phyloP scores from a whole-genome alignment of 2,888 invertebrate species.

The Dinocampus coccinellae region DNA sequence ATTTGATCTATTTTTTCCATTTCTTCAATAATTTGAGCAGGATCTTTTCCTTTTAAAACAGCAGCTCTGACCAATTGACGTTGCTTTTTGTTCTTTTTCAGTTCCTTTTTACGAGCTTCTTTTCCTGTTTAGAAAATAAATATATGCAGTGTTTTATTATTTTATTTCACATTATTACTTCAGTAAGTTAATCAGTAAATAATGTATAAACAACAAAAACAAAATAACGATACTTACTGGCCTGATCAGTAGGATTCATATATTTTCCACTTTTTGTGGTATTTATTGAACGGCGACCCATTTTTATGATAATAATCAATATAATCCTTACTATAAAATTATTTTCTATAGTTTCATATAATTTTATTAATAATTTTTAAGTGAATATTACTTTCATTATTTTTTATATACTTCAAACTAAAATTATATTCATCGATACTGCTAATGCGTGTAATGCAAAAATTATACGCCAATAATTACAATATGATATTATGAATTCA shows the following conservation, averaged over 20 bases:
- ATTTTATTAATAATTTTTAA: no score
- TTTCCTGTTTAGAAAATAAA: constrained; percentile 78
- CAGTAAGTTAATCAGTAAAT: not conserved
- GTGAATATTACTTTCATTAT: no score
- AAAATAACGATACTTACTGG: constrained; percentile 79
- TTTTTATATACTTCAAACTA: no score
- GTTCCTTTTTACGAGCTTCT: constrained; percentile 95
- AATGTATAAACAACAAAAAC: constrained; percentile 12
- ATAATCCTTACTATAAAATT: no score
- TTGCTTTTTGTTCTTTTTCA: constrained; percentile 98
- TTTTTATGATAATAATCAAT: no score
- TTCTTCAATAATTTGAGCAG: constrained; percentile 92
- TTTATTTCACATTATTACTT: not conserved
- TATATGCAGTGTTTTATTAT: no score
- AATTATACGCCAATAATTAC: no score
- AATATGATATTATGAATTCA: no score
- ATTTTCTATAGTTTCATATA: no score
- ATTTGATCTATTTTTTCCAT: constrained; percentile 98
- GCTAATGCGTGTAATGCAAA: no score
- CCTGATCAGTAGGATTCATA: constrained; percentile 99
- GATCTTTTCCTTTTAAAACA: constrained; percentile 98
- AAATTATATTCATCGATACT: no score
- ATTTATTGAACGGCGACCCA: constrained; percentile 97
- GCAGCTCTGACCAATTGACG: constrained; percentile 96
- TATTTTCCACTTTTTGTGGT: constrained; percentile 99